Percentiles rank a stretch among this genome's conserved stretches.
These are phyloP conservation scores for Drosophila paranaensis DNA, from an alignment of 2,888 invertebrate species.

Conservation along the genomic window DNA sequence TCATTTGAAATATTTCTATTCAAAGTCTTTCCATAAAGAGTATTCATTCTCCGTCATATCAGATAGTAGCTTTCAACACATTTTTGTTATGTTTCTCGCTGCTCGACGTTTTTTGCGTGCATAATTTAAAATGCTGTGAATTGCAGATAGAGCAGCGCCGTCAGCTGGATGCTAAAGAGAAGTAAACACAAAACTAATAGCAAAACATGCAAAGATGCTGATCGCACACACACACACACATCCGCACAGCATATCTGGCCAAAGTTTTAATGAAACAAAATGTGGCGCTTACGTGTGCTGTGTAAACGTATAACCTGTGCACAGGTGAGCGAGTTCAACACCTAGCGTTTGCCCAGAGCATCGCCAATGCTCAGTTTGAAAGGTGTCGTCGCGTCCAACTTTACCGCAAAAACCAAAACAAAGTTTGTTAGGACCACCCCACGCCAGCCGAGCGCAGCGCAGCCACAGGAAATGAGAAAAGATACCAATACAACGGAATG, in stretches of 20 bases:
- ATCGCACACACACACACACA: slow-evolving; percentile 37
- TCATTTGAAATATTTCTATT: neutral
- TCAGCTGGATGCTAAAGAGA: slow-evolving; percentile 15
- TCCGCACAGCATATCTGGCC: slow-evolving; percentile 49
- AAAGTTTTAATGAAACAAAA: slow-evolving; percentile 78
- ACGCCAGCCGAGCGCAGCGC: neutral
- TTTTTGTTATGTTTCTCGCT: slow-evolving; percentile 10
- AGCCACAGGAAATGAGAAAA: slow-evolving; percentile 72
- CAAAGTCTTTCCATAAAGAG: neutral
- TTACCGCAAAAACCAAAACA: slow-evolving; percentile 59
- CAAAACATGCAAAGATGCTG: slow-evolving; percentile 69
- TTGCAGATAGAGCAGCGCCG: slow-evolving; percentile 54
- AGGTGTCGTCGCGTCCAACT: slow-evolving; percentile 65
- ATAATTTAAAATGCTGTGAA: slow-evolving; percentile 67
- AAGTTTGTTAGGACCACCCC: slow-evolving; percentile 48
- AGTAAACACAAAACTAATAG: slow-evolving; percentile 68
- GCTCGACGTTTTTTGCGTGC: slow-evolving; percentile 35
- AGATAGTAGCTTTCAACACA: neutral
- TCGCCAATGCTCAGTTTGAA: slow-evolving; percentile 32
- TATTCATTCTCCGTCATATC: neutral
- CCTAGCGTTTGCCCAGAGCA: slow-evolving; percentile 31
- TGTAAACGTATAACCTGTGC: slow-evolving; percentile 21
- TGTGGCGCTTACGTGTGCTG: slow-evolving; percentile 43
- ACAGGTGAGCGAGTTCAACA: slow-evolving; percentile 4
- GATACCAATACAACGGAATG: slow-evolving; percentile 31